These are phyloP conservation scores for Uropetala carovei DNA, from an alignment of 2,888 invertebrate species.

Conservation along the genomic window DNA sequence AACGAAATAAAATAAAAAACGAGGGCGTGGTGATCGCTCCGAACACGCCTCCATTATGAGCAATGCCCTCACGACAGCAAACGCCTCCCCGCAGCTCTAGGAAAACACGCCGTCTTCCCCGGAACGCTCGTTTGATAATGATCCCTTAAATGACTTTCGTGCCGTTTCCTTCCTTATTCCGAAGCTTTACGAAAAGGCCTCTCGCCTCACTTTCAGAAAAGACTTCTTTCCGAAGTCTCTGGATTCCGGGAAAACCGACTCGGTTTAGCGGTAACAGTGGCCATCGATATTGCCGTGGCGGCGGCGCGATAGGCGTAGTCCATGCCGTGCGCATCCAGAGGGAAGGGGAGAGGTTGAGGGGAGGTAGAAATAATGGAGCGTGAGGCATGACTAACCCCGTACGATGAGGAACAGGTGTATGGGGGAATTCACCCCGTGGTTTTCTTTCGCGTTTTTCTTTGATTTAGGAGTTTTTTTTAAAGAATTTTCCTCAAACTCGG, in stretches of 20 bases:
- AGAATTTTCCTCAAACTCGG: not conserved
- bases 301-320: constrained; percentile 13
- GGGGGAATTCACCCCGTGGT: not conserved
- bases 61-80: not conserved
- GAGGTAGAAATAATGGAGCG: not conserved
- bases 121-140: constrained; percentile 55
- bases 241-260: constrained; percentile 52
- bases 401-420: not conserved
- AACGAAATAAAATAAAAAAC: no score
- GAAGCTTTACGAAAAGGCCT: not conserved
- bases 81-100: constrained; percentile 16
- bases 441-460: not conserved
- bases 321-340: not conserved
- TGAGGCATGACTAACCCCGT: not conserved
- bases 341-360: not conserved
- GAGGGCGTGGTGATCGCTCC: not conserved
- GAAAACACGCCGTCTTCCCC: constrained; percentile 41
- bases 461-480: not conserved
- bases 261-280: constrained; percentile 43
- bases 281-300: constrained; percentile 45
- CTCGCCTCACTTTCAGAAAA: not conserved
- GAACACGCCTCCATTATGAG: not conserved
- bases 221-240: not conserved
- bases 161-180: constrained; percentile 23
- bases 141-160: constrained; percentile 52